Percentiles rank a stretch among this genome's conserved stretches.
Conservation (phyloP, 2,113 vertebrate genomes). For the Phylloscopus whistleri region DNA sequence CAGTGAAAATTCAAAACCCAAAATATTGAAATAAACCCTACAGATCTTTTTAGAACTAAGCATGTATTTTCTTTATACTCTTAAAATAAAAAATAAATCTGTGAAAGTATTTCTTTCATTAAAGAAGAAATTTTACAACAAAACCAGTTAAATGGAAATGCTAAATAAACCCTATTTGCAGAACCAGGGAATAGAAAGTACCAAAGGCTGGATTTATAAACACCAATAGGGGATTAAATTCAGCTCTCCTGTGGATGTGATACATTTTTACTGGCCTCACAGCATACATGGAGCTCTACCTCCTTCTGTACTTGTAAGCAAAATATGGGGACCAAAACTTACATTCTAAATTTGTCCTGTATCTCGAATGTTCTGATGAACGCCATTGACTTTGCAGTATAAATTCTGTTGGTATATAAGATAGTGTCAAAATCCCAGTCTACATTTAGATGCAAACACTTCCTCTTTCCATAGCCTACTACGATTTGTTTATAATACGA, state of each 20-base stretch:
- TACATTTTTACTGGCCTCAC: not conserved
- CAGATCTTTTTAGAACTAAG: not conserved
- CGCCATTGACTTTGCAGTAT: not conserved
- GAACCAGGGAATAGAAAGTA: not conserved
- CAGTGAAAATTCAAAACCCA: not conserved
- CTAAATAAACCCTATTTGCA: not conserved
- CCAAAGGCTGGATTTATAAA: not conserved
- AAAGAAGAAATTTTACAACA: not conserved
- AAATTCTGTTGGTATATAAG: not conserved
- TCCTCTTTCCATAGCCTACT: not conserved
- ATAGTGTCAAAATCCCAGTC: not conserved
- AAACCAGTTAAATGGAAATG: not conserved
- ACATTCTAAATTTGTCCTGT: not conserved
- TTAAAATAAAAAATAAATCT: not conserved
- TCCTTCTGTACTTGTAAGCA: not conserved
- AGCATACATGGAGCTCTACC: not conserved
- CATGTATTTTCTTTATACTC: not conserved
- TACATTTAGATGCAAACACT: not conserved
- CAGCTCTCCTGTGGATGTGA: not conserved
- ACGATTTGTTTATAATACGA: not conserved
- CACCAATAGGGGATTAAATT: not conserved
- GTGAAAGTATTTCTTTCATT: not conserved
- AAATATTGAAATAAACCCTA: not conserved
- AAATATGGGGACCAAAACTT: not conserved
- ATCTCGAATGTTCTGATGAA: not conserved